Percentiles rank a stretch among this genome's conserved stretches.
These are phyloP conservation scores for Tarsius wallacei DNA, from an alignment of 2,797 vertebrate species.

Conservation along the genomic window DNA sequence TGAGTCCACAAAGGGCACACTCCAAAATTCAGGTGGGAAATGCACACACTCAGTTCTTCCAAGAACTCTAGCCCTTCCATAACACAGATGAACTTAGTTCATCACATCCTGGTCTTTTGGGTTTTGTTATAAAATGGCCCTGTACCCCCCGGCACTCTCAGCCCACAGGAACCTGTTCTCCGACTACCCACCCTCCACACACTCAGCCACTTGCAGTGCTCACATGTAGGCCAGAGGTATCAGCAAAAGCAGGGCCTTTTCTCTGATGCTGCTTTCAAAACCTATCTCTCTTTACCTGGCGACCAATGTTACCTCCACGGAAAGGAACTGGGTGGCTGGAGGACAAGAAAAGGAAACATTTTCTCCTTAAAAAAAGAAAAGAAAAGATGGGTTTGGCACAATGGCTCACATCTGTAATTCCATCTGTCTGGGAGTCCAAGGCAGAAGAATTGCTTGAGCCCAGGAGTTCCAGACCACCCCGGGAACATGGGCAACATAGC, in stretches of 20 bases:
- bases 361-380: background rate
- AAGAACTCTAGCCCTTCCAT: background rate
- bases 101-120: background rate
- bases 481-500: too few species aligned
- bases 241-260: background rate
- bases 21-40: background rate
- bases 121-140: background rate
- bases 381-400: too few species aligned
- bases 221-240: background rate
- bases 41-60: background rate
- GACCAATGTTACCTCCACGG: background rate
- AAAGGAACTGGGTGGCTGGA: background rate
- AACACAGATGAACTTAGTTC: background rate
- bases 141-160: rapidly evolving
- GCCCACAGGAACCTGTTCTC: background rate
- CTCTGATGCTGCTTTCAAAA: background rate
- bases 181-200: rapidly evolving
- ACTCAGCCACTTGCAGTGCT: background rate
- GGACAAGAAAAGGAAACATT: background rate
- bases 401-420: too few species aligned
- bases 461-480: too few species aligned
- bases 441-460: too few species aligned
- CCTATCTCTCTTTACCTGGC: background rate
- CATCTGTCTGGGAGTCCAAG: too few species aligned
- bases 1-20: background rate